Base-by-base conservation (phyloP, 2,797 vertebrate genomes). In the Lepus townsendii region DNA sequence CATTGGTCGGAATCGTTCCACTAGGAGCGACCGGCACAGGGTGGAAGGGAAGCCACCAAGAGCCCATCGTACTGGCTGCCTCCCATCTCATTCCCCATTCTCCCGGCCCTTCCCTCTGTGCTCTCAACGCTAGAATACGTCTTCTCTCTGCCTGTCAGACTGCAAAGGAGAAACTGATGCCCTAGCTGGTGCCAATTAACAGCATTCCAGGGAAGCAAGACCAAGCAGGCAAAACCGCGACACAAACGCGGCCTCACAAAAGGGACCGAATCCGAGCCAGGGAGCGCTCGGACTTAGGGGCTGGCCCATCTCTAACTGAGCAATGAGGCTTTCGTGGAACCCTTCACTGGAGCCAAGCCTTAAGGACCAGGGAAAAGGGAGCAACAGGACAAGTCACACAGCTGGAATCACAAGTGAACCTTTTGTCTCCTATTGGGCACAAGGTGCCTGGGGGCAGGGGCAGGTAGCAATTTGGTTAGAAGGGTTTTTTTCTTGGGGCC, bases 371-470 rank as follows among this genome's bases (percentile, higher is more conserved):
- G 32, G 42, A 17, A 30, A 75, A 14, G 50, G 13, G 32, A 32
- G 22, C 84, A n/a, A 85, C 5, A 83, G 30, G 42, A 72, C 8
- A 12, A 26, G 22, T 4, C 14, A 10, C 52, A 85, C 26, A 63
- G 42, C 42, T 27, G 63, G 27, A 35, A 7, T 52, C 4, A 57
- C 14, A 57, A 57, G 6, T 8, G 26, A 22, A n/a, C 2, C 4
- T 24, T 4, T 20, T 20, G 19, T 57, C 19, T 16, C 54, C 54
- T 57, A 57, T 20, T 17, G 14, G 54, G 54, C 19, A 57, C 54
- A 7, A 10, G 10, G 42, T 16, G 0, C 2, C 0, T 0, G 2
- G 0, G 0, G 3, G 38, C 47, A n/a, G 4, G 26, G 54, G 69
- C 13, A 90, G 86, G 24, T 7, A 14, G 16, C 65, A 42, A 42